Evolutionary conservation across 2,888 invertebrate genomes (phyloP).

Genomic region (Nomada fabriciana): DNA sequence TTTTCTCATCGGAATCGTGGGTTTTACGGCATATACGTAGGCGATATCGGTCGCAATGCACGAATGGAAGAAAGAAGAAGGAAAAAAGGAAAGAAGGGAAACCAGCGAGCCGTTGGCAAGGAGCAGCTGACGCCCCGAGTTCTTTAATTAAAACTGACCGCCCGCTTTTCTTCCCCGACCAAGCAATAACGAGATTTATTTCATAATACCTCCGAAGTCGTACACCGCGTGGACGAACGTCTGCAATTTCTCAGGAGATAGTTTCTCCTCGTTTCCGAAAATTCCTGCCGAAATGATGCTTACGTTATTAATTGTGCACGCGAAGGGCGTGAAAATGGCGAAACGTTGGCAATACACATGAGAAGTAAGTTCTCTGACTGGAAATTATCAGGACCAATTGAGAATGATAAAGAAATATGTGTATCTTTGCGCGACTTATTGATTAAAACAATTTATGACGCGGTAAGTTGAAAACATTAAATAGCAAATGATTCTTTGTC

Average conservation of each 20-base stretch:
- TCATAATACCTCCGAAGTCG: constrained; percentile 78
- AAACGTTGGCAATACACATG: background rate
- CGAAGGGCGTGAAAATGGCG: background rate
- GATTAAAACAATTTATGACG: no score
- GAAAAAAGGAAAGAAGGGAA: constrained; percentile 62
- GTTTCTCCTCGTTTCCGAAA: constrained; percentile 55
- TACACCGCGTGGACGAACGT: constrained; percentile 68
- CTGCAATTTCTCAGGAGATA: constrained; percentile 71
- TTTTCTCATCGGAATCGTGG: constrained; percentile 49
- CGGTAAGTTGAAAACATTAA: no score
- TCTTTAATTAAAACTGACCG: constrained; percentile 83
- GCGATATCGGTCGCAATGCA: constrained; percentile 73
- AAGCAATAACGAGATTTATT: constrained; percentile 82
- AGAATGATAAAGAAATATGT: background rate
- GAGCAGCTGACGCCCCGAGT: constrained; percentile 83
- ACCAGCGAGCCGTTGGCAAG: constrained; percentile 75
- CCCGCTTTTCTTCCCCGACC: constrained; percentile 78
- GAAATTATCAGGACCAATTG: background rate
- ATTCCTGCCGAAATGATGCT: constrained; percentile 46
- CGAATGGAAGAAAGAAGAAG: constrained; percentile 31
- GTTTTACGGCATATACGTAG: constrained; percentile 68
- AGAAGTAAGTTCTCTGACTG: background rate
- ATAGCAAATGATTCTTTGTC: no score
- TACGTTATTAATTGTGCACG: background rate
- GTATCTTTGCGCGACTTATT: background rate